Percentiles rank a stretch among this genome's conserved stretches.
These are phyloP conservation scores for Drosophila pseudotakahashii DNA, from an alignment of 2,888 invertebrate genomes.

Conservation along the genomic window DNA sequence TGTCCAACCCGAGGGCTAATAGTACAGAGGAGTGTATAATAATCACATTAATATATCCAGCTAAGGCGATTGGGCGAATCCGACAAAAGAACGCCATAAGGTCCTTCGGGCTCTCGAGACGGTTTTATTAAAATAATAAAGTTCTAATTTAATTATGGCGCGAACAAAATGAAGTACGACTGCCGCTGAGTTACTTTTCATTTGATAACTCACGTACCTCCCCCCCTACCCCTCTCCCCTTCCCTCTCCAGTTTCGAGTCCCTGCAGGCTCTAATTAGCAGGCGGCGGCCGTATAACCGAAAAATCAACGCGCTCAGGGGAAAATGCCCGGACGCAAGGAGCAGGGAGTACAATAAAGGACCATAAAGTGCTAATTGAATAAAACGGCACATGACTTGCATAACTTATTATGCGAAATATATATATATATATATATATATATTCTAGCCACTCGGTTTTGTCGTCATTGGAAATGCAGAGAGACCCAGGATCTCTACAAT, in stretches of 20 bases:
- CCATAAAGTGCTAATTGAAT: conserved; percentile 83
- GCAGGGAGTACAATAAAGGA: conserved; percentile 74
- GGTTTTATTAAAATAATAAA: conserved; percentile 79
- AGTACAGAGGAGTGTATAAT: conserved; percentile 27
- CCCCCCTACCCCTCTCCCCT: conserved; percentile 17
- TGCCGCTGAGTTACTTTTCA: conserved; percentile 72
- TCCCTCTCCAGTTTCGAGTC: conserved; percentile 7
- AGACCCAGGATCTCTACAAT: conserved; percentile 26
- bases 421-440: conserved; percentile 47
- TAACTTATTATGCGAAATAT: conserved; percentile 78
- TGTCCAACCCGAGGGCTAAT: background rate
- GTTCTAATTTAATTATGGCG: conserved; percentile 77
- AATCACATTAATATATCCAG: conserved; percentile 34
- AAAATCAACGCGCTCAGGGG: conserved; percentile 73
- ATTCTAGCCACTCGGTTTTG: conserved; percentile 26
- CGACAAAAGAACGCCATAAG: conserved; percentile 49
- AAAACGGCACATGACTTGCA: conserved; percentile 83
- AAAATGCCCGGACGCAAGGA: background rate
- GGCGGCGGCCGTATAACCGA: conserved; percentile 79
- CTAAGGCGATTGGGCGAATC: conserved; percentile 17
- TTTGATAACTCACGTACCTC: conserved; percentile 80
- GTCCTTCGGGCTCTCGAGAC: conserved; percentile 49
- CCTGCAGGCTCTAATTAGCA: conserved; percentile 76
- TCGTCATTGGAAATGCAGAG: conserved; percentile 68
- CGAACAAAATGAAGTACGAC: conserved; percentile 31